Evolutionary conservation across 1,140 invertebrate species (phyloP).

Genomic region (Drosophila pallidifrons): DNA sequence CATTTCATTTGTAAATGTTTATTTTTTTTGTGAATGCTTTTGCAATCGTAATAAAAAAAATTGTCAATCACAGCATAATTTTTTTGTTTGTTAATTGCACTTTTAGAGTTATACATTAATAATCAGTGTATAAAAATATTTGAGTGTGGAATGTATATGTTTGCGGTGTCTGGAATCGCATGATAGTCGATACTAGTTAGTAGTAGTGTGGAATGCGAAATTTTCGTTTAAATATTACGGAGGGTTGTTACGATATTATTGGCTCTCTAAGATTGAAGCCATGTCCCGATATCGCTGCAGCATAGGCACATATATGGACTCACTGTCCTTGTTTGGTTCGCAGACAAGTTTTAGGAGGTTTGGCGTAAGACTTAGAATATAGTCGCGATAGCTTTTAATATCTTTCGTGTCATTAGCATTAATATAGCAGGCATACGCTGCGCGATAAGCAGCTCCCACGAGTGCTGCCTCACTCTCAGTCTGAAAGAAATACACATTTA

Average conservation of each 20-base stretch:
- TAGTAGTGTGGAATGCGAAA: conserved; percentile 31
- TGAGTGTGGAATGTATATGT: conserved; percentile 43
- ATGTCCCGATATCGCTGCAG: conserved; percentile 87
- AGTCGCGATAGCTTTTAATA: conserved; percentile 63
- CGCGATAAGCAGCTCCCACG: conserved; percentile 93
- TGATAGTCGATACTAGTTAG: background rate
- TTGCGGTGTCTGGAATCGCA: conserved; percentile 4
- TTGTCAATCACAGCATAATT: conserved; percentile 70
- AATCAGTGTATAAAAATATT: conserved; percentile 14
- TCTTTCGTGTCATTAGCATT: conserved; percentile 20
- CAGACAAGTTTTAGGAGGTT: conserved; percentile 86
- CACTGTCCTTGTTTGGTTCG: conserved; percentile 88
- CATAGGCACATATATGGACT: conserved; percentile 89
- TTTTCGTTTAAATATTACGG: conserved; percentile 30
- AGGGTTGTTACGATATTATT: conserved; percentile 10
- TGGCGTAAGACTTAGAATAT: conserved; percentile 66
- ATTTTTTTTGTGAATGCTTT: conserved; percentile 60
- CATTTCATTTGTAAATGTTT: conserved; percentile 58
- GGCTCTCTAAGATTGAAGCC: conserved; percentile 56
- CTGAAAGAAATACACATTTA: conserved; percentile 76
- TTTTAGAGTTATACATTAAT: conserved; percentile 55
- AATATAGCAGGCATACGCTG: conserved; percentile 88
- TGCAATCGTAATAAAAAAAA: conserved; percentile 73
- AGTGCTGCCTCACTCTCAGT: conserved; percentile 93
- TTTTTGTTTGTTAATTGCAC: conserved; percentile 70